Percentiles rank a stretch among this genome's conserved stretches.
Evolutionary conservation across 2,113 vertebrate genomes (phyloP).

Genomic region (Theropithecus gelada): DNA sequence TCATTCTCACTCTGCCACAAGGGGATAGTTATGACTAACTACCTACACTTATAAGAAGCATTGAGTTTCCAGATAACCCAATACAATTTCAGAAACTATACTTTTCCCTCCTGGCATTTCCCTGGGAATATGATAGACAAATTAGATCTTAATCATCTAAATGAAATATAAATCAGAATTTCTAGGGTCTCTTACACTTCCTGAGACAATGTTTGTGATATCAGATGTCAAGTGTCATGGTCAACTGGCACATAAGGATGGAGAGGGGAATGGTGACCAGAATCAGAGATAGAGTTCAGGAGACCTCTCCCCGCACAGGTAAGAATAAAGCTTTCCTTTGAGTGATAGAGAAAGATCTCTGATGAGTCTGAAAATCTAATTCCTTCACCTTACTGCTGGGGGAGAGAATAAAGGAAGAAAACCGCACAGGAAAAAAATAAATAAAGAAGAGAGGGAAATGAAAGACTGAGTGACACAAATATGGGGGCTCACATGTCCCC

Average conservation of each 20-base stretch:
- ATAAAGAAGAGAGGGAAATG: background rate
- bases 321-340: background rate
- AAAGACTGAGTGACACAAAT: background rate
- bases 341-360: background rate
- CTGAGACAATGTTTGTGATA: background rate
- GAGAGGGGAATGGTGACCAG: background rate
- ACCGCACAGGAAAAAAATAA: background rate
- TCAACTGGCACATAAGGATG: background rate
- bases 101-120: background rate
- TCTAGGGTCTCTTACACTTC: background rate
- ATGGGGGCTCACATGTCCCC: background rate
- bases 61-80: background rate
- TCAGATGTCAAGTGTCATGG: background rate
- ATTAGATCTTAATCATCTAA: background rate
- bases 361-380: background rate
- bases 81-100: background rate
- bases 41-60: background rate
- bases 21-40: background rate
- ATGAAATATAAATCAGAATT: constrained; percentile 3
- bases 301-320: background rate
- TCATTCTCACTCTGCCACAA: background rate
- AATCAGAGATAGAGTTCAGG: background rate
- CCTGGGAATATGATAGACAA: background rate
- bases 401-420: background rate
- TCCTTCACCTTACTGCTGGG: background rate